These are phyloP conservation scores for Agrotis puta DNA, from an alignment of 2,888 invertebrate genomes.

Conservation along the genomic window DNA sequence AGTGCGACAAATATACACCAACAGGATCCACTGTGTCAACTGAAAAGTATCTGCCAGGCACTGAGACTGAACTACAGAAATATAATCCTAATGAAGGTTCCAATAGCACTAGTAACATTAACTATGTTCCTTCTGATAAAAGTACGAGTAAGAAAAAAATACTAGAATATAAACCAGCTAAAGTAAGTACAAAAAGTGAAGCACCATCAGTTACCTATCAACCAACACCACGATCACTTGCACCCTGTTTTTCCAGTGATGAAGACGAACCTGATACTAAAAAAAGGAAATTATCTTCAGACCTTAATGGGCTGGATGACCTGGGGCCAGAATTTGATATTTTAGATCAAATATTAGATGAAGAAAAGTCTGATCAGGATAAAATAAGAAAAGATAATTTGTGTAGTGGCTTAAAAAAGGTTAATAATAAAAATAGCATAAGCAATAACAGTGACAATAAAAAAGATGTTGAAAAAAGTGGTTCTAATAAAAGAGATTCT, in stretches of 20 bases:
- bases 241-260: slow-evolving; percentile 89
- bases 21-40: slow-evolving; percentile 80
- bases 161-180: slow-evolving; percentile 86
- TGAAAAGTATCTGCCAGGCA: slow-evolving; percentile 85
- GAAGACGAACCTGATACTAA: slow-evolving; percentile 86
- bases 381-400: slow-evolving; percentile 52
- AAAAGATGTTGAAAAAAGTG: slow-evolving; percentile 49
- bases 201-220: slow-evolving; percentile 81
- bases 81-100: slow-evolving; percentile 80
- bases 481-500: slow-evolving; percentile 61
- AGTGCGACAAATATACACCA: slow-evolving; percentile 85
- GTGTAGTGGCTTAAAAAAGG: slow-evolving; percentile 51
- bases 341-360: slow-evolving; percentile 88
- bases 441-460: slow-evolving; percentile 67
- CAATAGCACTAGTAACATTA: slow-evolving; percentile 74
- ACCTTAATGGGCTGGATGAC: slow-evolving; percentile 86
- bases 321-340: slow-evolving; percentile 89
- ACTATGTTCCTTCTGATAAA: slow-evolving; percentile 87
- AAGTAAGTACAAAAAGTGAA: slow-evolving; percentile 78
- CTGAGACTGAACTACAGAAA: slow-evolving; percentile 80
- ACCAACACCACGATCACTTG: slow-evolving; percentile 86
- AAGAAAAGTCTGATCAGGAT: slow-evolving; percentile 78
- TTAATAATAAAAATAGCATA: slow-evolving; percentile 54
- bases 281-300: slow-evolving; percentile 82
- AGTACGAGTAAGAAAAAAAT: slow-evolving; percentile 82